Conservation (phyloP, 2,113 vertebrate species). For the Baryphthengus martii region DNA sequence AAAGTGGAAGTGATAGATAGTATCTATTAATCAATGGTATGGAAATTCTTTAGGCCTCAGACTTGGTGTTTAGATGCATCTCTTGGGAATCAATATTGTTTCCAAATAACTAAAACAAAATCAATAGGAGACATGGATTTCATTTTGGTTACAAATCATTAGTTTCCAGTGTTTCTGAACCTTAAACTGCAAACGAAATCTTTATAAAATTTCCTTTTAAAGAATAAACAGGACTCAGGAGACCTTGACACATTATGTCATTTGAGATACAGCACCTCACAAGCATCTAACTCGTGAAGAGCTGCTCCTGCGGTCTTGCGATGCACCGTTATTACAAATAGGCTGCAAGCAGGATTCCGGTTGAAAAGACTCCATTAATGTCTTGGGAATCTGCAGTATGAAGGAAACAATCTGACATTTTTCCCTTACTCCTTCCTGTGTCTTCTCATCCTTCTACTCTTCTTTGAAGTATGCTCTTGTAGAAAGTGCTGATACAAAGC, state of each 20-base stretch:
- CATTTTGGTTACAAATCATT: slow-evolving; percentile 73
- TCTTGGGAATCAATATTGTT: slow-evolving; percentile 75
- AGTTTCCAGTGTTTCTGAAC: slow-evolving; percentile 62
- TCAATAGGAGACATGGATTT: slow-evolving; percentile 70
- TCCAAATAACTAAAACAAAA: slow-evolving; percentile 78
- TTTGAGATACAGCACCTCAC: not conserved
- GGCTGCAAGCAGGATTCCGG: not conserved
- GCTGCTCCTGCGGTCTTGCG: not conserved
- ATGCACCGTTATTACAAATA: not conserved
- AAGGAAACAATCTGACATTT: not conserved
- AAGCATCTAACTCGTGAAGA: not conserved
- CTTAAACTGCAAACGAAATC: slow-evolving; percentile 44
- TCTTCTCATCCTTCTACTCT: not conserved
- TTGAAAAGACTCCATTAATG: not conserved
- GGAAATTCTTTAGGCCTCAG: slow-evolving; percentile 58
- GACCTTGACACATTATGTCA: not conserved
- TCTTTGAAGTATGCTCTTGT: not conserved
- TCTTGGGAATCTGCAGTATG: not conserved
- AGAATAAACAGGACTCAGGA: slow-evolving; percentile 8
- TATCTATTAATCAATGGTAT: slow-evolving; percentile 70
- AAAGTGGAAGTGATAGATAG: slow-evolving; percentile 69
- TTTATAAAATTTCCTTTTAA: slow-evolving; percentile 43
- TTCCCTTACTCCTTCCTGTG: not conserved
- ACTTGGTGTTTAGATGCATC: slow-evolving; percentile 57
- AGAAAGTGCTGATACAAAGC: not conserved